Percentiles rank a stretch among this genome's conserved stretches.
These are phyloP conservation scores for Sinella curviseta DNA, from an alignment of 1,140 invertebrate genomes.

Conservation along the genomic window DNA sequence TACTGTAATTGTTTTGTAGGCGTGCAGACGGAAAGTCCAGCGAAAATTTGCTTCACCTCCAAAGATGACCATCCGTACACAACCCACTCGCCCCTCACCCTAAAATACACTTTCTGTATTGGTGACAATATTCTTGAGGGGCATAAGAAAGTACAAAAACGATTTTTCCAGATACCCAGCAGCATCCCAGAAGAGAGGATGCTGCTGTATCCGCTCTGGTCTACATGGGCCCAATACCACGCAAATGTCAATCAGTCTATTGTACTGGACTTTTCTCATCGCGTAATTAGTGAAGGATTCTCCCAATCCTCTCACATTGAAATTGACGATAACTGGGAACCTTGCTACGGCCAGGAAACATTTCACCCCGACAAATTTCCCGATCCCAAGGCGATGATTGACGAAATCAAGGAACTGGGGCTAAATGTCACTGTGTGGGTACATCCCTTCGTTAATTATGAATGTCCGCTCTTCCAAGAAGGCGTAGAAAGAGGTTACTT, in stretches of 20 bases:
- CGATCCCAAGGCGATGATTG: slow-evolving; percentile 53
- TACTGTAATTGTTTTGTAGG: background rate
- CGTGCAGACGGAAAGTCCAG: slow-evolving; percentile 24
- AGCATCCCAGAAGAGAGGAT: slow-evolving; percentile 70
- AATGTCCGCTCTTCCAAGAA: slow-evolving; percentile 57
- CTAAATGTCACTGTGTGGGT: slow-evolving; percentile 81
- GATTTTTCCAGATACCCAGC: slow-evolving; percentile 63
- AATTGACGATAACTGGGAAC: slow-evolving; percentile 61
- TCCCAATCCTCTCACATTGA: slow-evolving; percentile 56
- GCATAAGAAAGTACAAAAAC: slow-evolving; percentile 64
- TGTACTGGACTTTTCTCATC: slow-evolving; percentile 69
- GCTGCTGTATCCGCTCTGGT: slow-evolving; percentile 81
- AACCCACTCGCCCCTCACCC: slow-evolving; percentile 45
- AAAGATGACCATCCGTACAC: slow-evolving; percentile 45
- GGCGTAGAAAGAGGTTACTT: slow-evolving; percentile 50
- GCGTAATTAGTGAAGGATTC: slow-evolving; percentile 71
- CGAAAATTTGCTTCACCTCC: slow-evolving; percentile 33
- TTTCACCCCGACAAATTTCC: slow-evolving; percentile 57
- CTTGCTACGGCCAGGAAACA: slow-evolving; percentile 57
- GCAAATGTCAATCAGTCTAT: slow-evolving; percentile 65
- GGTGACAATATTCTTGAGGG: slow-evolving; percentile 61
- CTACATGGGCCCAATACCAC: slow-evolving; percentile 83
- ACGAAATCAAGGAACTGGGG: slow-evolving; percentile 63
- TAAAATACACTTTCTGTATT: slow-evolving; percentile 64
- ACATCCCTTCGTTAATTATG: slow-evolving; percentile 80